Percentiles rank a stretch among this genome's conserved stretches.
phyloP scores from a whole-genome alignment of 2,888 invertebrate genomes.

The Hypolimnas misippus region DNA sequence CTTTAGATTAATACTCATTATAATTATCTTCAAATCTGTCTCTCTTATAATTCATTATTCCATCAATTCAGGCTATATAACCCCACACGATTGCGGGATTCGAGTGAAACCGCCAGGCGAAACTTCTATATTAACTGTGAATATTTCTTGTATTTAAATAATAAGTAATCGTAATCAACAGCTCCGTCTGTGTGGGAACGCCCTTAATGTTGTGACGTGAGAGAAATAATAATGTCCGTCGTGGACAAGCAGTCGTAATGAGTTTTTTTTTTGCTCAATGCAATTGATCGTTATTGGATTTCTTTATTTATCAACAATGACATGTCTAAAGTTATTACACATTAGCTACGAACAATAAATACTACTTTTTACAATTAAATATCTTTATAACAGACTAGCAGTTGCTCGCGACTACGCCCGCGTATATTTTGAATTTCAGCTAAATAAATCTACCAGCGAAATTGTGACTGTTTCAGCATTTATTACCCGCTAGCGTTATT shows the following conservation, averaged over 20 bases:
- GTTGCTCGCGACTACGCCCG: too few species aligned
- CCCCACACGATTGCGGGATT: too few species aligned
- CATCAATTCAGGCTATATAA: too few species aligned
- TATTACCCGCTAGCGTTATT: too few species aligned
- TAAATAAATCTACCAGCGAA: too few species aligned
- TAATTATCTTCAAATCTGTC: too few species aligned
- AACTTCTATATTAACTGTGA: too few species aligned
- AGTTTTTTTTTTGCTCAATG: slow-evolving; percentile 44
- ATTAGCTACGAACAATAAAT: slow-evolving; percentile 11
- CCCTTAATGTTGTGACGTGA: slow-evolving; percentile 43
- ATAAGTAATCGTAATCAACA: background rate
- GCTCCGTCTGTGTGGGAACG: slow-evolving; percentile 5
- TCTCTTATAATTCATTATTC: too few species aligned
- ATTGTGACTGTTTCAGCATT: background rate
- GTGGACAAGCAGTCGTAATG: slow-evolving; percentile 24
- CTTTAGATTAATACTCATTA: too few species aligned
- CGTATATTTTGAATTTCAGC: too few species aligned
- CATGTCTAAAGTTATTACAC: slow-evolving; percentile 9
- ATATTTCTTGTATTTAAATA: background rate
- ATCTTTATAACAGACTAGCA: background rate
- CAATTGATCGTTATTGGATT: slow-evolving; percentile 44
- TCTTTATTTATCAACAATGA: slow-evolving; percentile 34
- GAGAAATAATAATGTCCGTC: slow-evolving; percentile 48
- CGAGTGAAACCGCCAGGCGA: too few species aligned
- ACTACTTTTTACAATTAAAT: background rate